Evolutionary conservation across 2,797 vertebrate species (phyloP).

Genomic region (Myotis vivesi): DNA sequence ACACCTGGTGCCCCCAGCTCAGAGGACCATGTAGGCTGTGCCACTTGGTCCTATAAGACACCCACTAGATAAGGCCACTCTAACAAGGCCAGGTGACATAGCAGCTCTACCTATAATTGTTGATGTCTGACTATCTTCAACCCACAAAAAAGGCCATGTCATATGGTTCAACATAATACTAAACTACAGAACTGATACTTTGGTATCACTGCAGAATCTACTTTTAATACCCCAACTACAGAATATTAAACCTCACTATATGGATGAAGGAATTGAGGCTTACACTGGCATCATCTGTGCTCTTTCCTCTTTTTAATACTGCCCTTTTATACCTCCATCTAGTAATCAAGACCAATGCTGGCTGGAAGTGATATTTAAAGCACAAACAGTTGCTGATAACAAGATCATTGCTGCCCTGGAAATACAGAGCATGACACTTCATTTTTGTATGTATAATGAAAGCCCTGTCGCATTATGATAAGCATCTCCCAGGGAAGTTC

Average conservation of each 20-base stretch:
- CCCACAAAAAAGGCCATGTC: neutral
- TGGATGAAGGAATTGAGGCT: neutral
- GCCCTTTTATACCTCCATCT: neutral
- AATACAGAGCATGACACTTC: neutral
- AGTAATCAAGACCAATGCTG: neutral
- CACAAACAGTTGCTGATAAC: neutral
- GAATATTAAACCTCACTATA: neutral
- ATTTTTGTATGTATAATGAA: slow-evolving; percentile 8
- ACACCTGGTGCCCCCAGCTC: neutral
- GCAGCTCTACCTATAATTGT: neutral
- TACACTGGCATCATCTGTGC: neutral
- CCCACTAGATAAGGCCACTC: neutral
- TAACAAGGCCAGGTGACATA: neutral
- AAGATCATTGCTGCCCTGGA: neutral
- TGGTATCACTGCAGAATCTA: neutral
- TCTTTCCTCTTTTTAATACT: neutral
- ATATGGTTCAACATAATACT: neutral
- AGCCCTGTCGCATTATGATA: neutral
- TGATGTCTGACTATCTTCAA: neutral
- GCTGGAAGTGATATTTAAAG: neutral
- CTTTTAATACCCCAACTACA: neutral
- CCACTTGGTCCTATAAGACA: neutral
- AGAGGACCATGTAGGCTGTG: neutral
- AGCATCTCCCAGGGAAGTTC: neutral
- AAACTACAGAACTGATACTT: neutral